A percentile compares a stretch with the other conserved stretches of the same genome.
These are phyloP conservation scores for Eurystomus gularis DNA, from an alignment of 2,113 vertebrate genomes.

Conservation along the genomic window DNA sequence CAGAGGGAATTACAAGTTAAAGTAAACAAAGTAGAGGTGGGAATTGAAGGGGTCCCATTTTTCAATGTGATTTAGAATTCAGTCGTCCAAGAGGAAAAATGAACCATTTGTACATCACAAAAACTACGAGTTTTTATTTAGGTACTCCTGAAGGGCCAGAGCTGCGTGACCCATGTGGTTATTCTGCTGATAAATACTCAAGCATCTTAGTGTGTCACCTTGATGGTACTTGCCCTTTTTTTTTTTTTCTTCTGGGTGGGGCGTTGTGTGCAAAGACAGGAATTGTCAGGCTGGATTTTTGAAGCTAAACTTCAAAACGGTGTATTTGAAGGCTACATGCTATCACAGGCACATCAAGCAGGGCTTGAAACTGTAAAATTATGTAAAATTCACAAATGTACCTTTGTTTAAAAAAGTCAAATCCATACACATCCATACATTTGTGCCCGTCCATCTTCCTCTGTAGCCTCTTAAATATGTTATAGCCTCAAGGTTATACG, in stretches of 20 bases:
- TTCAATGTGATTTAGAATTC: conserved; percentile 16
- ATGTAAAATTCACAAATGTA: neutral
- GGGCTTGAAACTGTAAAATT: neutral
- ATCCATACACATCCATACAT: neutral
- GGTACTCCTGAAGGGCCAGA: conserved; percentile 1
- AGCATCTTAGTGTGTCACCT: neutral
- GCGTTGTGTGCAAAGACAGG: neutral
- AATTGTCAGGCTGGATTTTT: neutral
- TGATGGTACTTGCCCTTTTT: neutral
- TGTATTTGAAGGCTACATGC: neutral
- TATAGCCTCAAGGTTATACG: neutral
- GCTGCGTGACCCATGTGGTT: neutral
- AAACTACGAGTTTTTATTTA: neutral
- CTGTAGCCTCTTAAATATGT: neutral
- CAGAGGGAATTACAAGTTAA: neutral
- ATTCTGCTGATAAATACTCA: neutral
- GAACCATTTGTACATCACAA: neutral
- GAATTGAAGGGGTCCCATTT: neutral
- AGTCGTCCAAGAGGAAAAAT: neutral
- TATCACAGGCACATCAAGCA: neutral
- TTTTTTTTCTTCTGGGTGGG: no score
- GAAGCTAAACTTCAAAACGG: neutral
- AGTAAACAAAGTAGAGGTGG: neutral
- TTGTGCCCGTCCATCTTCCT: neutral
- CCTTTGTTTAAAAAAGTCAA: neutral